A percentile compares a stretch with the other conserved stretches of the same genome.
phyloP scores from a whole-genome alignment of 2,888 invertebrate species.

The Galeruca laticollis region DNA sequence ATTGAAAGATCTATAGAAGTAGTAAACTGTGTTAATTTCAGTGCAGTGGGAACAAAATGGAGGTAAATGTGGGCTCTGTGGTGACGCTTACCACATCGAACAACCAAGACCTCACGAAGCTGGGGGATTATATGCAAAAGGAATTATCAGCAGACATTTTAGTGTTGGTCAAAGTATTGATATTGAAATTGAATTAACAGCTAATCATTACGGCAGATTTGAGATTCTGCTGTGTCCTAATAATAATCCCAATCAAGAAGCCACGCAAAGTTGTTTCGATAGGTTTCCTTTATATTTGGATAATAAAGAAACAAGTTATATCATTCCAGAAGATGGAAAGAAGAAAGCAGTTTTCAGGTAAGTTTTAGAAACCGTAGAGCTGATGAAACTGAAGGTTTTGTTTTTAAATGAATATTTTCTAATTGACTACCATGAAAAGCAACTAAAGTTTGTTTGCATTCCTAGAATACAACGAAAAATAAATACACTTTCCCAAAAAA shows the following conservation, averaged over 20 bases:
- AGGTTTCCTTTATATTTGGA: constrained; percentile 82
- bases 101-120: constrained; percentile 89
- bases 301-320: constrained; percentile 66
- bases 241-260: constrained; percentile 82
- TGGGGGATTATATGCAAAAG: constrained; percentile 87
- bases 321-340: constrained; percentile 61
- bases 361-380: constrained; percentile 7
- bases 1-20: not conserved
- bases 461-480: too few species aligned
- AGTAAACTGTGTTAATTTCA: constrained; percentile 60
- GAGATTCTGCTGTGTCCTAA: constrained; percentile 88
- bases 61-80: constrained; percentile 91
- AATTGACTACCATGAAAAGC: too few species aligned
- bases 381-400: too few species aligned
- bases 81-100: constrained; percentile 82
- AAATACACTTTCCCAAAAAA: too few species aligned
- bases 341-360: constrained; percentile 71
- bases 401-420: too few species aligned
- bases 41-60: constrained; percentile 89
- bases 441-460: too few species aligned
- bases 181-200: constrained; percentile 88
- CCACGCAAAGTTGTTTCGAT: constrained; percentile 87
- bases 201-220: constrained; percentile 90
- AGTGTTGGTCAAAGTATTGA: constrained; percentile 89
- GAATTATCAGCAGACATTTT: constrained; percentile 85